Conservation (phyloP, 2,113 vertebrate species). For the Colaptes auratus region DNA sequence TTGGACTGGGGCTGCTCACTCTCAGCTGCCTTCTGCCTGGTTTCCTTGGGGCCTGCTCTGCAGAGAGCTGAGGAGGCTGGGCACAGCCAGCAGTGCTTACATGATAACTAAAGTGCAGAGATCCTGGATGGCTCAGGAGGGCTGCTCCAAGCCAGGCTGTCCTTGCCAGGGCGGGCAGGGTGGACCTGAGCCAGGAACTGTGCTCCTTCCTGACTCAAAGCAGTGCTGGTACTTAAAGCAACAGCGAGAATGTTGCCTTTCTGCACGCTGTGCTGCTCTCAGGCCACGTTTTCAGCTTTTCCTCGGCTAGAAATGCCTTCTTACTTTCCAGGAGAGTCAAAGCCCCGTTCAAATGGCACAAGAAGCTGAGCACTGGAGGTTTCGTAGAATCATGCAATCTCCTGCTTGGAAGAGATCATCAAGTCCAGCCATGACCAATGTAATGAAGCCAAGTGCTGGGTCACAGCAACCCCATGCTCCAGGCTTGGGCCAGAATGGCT, state of each 20-base stretch:
- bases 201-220: background rate
- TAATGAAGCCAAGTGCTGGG: no score
- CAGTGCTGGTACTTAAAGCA: background rate
- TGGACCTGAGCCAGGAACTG: background rate
- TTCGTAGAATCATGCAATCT: background rate
- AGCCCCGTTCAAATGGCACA: background rate
- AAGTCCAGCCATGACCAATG: no score
- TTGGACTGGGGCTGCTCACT: background rate
- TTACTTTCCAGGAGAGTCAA: background rate
- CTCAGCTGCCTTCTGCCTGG: background rate
- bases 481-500: no score
- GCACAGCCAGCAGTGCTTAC: fast-evolving
- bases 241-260: background rate
- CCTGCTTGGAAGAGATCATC: no score
- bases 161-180: background rate
- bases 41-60: background rate
- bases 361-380: background rate
- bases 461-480: no score
- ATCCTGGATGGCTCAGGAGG: fast-evolving
- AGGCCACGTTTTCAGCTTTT: background rate
- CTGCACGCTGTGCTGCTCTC: background rate
- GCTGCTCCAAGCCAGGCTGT: fast-evolving
- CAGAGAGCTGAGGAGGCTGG: background rate
- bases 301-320: background rate
- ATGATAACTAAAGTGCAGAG: background rate